A percentile compares a stretch with the other conserved stretches of the same genome.
Conservation (phyloP, 2,888 invertebrate species). For the Cheiracanthium punctorium region DNA sequence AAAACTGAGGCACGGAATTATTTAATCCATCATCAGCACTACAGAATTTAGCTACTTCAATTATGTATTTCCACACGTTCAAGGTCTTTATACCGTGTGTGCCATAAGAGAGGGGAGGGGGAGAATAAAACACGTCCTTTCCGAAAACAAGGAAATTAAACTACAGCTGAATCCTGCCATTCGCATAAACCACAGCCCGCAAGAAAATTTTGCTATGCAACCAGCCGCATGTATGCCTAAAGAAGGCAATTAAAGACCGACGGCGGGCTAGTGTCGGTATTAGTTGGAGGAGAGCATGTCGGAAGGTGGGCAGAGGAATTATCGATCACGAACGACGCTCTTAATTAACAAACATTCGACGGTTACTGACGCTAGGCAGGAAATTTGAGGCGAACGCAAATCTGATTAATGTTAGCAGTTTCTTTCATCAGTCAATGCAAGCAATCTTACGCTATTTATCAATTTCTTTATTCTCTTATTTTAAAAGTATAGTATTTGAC, state of each 20-base stretch:
- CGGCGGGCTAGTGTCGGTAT: constrained; percentile 9
- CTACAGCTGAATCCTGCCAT: neutral
- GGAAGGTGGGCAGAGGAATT: constrained; percentile 14
- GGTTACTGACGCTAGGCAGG: constrained; percentile 12
- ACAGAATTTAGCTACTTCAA: too few species aligned
- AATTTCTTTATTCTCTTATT: too few species aligned
- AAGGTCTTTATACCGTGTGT: too few species aligned
- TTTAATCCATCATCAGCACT: too few species aligned
- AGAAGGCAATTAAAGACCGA: constrained; percentile 21
- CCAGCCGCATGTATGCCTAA: constrained; percentile 8
- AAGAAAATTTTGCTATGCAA: neutral
- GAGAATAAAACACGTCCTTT: too few species aligned
- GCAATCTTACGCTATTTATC: too few species aligned
- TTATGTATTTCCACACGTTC: too few species aligned
- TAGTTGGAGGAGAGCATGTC: neutral
- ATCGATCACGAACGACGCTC: constrained; percentile 20
- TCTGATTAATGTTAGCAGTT: constrained; percentile 18
- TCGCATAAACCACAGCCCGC: constrained; percentile 8
- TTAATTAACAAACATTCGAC: constrained; percentile 43
- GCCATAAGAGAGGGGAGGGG: too few species aligned
- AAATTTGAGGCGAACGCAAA: constrained; percentile 26
- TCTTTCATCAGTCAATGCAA: neutral
- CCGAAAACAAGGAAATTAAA: neutral
- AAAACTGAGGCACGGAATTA: too few species aligned
- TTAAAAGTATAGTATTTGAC: too few species aligned